A percentile compares a stretch with the other conserved stretches of the same genome.
phyloP scores from a whole-genome alignment of 1,140 invertebrate species.

The Temnothorax longispinosus region DNA sequence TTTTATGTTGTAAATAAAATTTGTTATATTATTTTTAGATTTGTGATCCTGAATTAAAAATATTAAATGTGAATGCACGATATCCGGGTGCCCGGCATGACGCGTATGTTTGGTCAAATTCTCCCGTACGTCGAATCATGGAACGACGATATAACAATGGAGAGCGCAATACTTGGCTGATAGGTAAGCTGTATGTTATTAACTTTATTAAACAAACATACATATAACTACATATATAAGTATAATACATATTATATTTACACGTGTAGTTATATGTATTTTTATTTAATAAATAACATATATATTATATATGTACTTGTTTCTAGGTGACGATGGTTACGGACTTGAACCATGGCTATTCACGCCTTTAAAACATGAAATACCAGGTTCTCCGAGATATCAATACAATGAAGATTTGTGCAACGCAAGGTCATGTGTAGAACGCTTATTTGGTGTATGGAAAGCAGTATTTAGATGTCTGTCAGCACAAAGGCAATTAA shows the following conservation, averaged over 20 bases:
- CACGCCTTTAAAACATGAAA: neutral
- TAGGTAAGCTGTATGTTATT: neutral
- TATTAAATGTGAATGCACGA: neutral
- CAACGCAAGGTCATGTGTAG: neutral
- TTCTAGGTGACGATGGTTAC: neutral
- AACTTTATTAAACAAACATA: neutral
- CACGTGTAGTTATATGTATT: too few species aligned
- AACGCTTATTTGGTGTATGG: neutral
- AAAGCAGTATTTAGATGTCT: neutral
- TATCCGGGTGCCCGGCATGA: constrained; percentile 8
- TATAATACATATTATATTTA: neutral
- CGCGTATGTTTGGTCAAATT: constrained; percentile 9
- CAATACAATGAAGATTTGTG: neutral
- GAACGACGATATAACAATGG: neutral
- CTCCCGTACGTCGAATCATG: neutral
- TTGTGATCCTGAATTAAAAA: neutral
- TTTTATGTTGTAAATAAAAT: neutral
- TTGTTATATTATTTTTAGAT: constrained; percentile 1
- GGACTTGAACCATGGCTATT: neutral
- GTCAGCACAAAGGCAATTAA: neutral
- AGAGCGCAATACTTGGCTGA: constrained; percentile 17
- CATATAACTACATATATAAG: neutral
- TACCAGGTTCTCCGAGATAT: neutral
- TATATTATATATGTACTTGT: neutral
- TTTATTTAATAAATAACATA: too few species aligned